These are phyloP conservation scores for Lepus europaeus DNA, from an alignment of 2,113 vertebrate genomes.

Conservation along the genomic window DNA sequence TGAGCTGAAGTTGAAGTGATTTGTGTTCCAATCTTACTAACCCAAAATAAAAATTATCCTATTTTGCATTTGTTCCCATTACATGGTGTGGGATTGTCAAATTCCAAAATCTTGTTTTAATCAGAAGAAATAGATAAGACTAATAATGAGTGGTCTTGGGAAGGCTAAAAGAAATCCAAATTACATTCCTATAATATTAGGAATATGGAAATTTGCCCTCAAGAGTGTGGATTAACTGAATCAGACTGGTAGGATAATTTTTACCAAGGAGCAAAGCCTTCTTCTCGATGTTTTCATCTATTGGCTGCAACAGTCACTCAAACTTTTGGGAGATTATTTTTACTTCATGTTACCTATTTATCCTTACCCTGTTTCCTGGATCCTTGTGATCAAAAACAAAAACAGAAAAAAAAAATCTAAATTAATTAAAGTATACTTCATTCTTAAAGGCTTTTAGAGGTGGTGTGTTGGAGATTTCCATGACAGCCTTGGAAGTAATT, in stretches of 20 bases:
- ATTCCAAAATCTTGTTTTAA: neutral
- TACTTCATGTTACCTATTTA: neutral
- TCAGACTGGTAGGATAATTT: neutral
- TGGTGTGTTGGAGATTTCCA: neutral
- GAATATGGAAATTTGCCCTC: neutral
- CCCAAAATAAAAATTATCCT: constrained; percentile 4
- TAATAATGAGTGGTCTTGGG: constrained; percentile 7
- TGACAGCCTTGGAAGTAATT: neutral
- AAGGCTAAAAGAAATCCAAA: neutral
- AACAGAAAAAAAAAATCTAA: neutral
- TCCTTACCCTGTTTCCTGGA: neutral
- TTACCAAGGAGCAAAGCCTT: neutral
- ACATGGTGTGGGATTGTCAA: constrained; percentile 13
- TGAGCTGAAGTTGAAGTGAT: neutral
- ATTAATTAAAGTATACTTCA: neutral
- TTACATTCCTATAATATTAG: neutral
- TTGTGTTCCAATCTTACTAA: constrained; percentile 2
- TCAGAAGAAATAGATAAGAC: constrained; percentile 4
- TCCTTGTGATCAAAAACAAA: neutral
- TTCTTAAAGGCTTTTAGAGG: neutral
- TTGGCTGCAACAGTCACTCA: neutral
- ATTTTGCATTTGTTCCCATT: neutral
- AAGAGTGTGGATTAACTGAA: neutral
- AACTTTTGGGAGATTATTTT: neutral
- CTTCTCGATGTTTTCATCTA: neutral